A percentile compares a stretch with the other conserved stretches of the same genome.
phyloP scores from a whole-genome alignment of 2,797 vertebrate genomes.

The Cuniculus paca region DNA sequence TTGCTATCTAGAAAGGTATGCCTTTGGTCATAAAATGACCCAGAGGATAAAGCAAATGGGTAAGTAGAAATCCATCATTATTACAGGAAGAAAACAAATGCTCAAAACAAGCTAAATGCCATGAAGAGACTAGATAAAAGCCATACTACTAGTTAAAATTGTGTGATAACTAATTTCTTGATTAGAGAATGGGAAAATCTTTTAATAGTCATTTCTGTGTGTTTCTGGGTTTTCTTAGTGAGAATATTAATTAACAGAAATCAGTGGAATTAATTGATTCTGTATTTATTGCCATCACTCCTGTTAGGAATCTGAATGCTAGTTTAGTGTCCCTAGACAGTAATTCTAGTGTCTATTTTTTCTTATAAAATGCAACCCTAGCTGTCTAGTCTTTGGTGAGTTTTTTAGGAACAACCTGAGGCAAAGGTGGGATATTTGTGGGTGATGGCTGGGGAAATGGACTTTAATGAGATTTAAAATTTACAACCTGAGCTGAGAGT shows the following conservation, averaged over 20 bases:
- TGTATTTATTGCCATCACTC: not conserved
- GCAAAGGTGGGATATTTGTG: not conserved
- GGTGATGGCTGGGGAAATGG: not conserved
- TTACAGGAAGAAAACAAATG: not conserved
- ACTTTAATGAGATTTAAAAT: not conserved
- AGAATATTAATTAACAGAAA: not conserved
- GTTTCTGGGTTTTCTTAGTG: not conserved
- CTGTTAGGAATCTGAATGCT: not conserved
- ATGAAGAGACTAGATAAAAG: conserved; percentile 6
- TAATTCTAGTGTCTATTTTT: not conserved
- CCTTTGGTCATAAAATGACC: not conserved
- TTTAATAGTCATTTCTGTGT: not conserved
- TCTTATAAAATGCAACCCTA: not conserved
- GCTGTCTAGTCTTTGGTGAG: not conserved
- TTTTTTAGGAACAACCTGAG: not conserved
- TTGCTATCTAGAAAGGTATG: not conserved
- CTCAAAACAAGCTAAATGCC: not conserved
- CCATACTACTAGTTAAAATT: not conserved
- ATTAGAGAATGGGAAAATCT: not conserved
- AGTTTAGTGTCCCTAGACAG: not conserved
- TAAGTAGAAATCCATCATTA: not conserved
- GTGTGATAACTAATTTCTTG: not conserved
- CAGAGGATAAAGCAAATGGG: conserved; percentile 2
- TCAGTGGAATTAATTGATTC: not conserved
- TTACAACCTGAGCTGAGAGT: not conserved